Evolutionary conservation across 1,140 invertebrate species (phyloP), one percentile per base, ranked within the genome.

Genomic region (Fopius arisanus): DNA sequence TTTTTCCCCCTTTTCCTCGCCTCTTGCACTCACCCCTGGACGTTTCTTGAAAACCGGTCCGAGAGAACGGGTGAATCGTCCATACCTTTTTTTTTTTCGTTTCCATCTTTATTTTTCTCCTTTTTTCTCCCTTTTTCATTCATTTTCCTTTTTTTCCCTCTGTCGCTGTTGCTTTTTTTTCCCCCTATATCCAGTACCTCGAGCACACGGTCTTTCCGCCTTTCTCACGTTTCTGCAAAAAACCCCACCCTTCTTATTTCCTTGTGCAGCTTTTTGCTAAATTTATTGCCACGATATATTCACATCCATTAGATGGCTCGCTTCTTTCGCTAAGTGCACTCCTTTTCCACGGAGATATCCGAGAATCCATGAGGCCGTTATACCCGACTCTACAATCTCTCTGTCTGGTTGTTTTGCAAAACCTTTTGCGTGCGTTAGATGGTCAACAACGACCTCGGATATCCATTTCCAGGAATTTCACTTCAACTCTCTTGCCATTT

Each of bases 251-350:
- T 48, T 68, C 70, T 62, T 65, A 65, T 65, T 65, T 16, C 29
- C n/a, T 31, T 51, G 29, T 68, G 37, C 66, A 69, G 83, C 82
- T 87, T 87, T 86, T 88, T 86, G 82, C 80, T 78, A 86, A 88
- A 88, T 88, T 88, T 88, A 88, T 88, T 87, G 81, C 87, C 19
- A 82, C 86, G 85, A 88, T 88, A 88, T 88, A 88, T 88, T 88
- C 86, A 82, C 86, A 86, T 88, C 86, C 86, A 88, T 88, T 87
- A 88, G 87, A 84, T 84, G 84, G 79, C 80, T 83, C 78, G 78
- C 77, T 82, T 84, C 80, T 77, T 80, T 83, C 75, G 77, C 77
- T 81, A 83, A 83, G 82, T 83, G 79, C 80, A 81, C 82, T 83
- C 79, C 78, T 80, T 77, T 48, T 67, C 72, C 66, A 75, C 14